Evolutionary conservation across 2,113 vertebrate species (phyloP), one percentile per base, ranked within the genome.

Genomic region (Nyctereutes procyonoides): DNA sequence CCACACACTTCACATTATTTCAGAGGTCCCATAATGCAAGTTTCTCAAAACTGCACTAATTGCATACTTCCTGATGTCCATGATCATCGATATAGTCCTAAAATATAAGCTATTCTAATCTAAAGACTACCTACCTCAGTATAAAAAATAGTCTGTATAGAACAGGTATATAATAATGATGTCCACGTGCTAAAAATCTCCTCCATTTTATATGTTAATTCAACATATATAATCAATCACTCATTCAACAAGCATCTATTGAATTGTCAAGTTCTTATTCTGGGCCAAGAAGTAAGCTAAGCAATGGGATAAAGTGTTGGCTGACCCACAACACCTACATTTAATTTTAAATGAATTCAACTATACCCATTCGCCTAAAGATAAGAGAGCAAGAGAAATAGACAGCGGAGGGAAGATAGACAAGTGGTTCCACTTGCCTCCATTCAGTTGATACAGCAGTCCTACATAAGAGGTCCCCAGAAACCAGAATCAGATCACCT

Each of bases 311-410:
- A 86, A 80, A 76, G 56, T 89, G 20, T 22, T 90, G 67, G 67
- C 35, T 71, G 60, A 76, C 30, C 58, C 60, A 80, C 5, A 87
- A 53, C 4, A 55, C 8, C n/a, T 62, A 20, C 15, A 56, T 86
- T 60, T 90, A 71, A 83, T 58, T 58, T 89, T 80, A 73, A 65
- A 81, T 24, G 60, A 90, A 87, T 30, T 67, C 84, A 89, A 71
- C n/a, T 71, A 62, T 10, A 83, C 13, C n/a, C 28, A 67, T 28
- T 60, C 67, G 69, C 24, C 85, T 86, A 48, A 90, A 96, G 73
- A 74, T 56, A 35, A 95, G 43, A 69, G 53, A 35, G 8, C 58
- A 82, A 73, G 76, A 95, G n/a, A 76, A 48, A 38, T 4, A 83
- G 43, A 53, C 38, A 88, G 35, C n/a, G 35, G 65, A 81, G 38